Evolutionary conservation across 1,140 invertebrate genomes (phyloP), one percentile per base, ranked within the genome.

Genomic region (Belonocnema kinseyi): DNA sequence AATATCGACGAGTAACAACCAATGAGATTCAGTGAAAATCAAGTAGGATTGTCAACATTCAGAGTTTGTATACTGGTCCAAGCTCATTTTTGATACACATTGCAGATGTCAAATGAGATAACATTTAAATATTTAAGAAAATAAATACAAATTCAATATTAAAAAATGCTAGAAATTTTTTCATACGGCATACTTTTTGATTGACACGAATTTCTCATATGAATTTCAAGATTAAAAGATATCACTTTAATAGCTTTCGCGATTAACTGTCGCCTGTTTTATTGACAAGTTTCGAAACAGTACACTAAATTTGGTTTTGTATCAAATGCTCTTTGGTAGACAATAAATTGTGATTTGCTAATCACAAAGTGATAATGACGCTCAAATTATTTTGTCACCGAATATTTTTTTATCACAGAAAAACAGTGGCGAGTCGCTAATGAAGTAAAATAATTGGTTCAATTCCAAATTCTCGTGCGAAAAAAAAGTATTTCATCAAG

Each of bases 261-360:
- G 40, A 46, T 46, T 5, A 11, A 46, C 40, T 46, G 40, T 11
- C 10, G 40, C 40, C 40, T 46, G 7, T 46, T 46, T 46, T 46
- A 8, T 11, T 46, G 11, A 26, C 21, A 61, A 61, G 26, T 61
- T 61, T 10, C 58, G 58, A 61, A 61, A 61, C 58, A 33, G 3
- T 7, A 61, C 12, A 19, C 3, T 19, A 21, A 56, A 19, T 10
- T 12, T 33, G 13, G 10, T 14, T 33, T 61, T 26, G 21, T 61
- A 61, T 61, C 58, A 26, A 61, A 7, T 61, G 56, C 56, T 21
- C 54, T 56, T 56, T 56, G 54, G 54, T 17, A 17, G 54, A 10
- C 19, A 58, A 26, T 58, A 26, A 58, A 26, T 58, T 58, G 19
- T 58, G 19, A 33, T 56, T 19, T 56, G 19, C 12, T 61, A 33